Percentiles rank a stretch among this genome's conserved stretches.
Conservation (phyloP, 2,113 vertebrate species). For the Anthoscopus minutus region DNA sequence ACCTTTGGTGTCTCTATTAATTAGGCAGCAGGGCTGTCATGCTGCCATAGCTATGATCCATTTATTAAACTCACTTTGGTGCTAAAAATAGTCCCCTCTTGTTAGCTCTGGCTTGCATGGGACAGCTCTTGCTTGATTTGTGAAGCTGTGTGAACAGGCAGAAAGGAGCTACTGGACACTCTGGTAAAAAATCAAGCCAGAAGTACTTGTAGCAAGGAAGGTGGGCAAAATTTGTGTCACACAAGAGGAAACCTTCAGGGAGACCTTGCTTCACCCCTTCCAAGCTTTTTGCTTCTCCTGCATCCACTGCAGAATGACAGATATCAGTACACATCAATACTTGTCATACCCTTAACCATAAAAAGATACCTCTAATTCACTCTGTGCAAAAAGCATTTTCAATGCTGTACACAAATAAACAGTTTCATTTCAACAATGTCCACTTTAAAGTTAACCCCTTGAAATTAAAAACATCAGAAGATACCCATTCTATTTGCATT, state of each 20-base stretch:
- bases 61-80: constrained; percentile 43
- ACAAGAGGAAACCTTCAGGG: not conserved
- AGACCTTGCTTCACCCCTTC: not conserved
- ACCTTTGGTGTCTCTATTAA: constrained; percentile 30
- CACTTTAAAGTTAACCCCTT: not conserved
- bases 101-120: not conserved
- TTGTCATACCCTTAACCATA: not conserved
- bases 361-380: not conserved
- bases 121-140: not conserved
- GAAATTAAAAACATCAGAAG: not conserved
- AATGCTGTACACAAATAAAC: not conserved
- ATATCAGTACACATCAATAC: not conserved
- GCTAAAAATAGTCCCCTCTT: constrained; percentile 41
- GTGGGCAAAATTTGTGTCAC: not conserved
- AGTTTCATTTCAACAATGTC: not conserved
- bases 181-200: not conserved
- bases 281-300: not conserved
- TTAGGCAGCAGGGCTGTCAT: constrained; percentile 1
- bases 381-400: not conserved
- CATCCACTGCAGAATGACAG: not conserved
- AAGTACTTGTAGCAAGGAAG: not conserved
- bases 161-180: not conserved
- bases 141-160: not conserved
- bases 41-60: constrained; percentile 5
- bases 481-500: not conserved